phyloP scores from a whole-genome alignment of 2,888 invertebrate species.

The Sinohyriopsis cumingii region DNA sequence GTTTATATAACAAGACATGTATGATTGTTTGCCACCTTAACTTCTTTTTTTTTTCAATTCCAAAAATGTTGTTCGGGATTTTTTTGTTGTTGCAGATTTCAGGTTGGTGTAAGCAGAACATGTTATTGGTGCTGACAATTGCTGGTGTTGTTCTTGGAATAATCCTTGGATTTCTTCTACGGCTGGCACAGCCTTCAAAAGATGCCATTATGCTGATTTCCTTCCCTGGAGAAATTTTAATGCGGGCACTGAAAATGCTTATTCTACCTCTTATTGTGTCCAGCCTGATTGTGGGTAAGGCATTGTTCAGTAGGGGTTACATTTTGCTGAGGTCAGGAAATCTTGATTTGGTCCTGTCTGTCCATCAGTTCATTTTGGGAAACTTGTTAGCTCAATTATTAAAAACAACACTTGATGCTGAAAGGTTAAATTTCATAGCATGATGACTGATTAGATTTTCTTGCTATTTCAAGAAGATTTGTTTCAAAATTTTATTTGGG shows the following conservation, averaged over 20 bases:
- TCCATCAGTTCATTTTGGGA: background rate
- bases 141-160: conserved; percentile 77
- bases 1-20: too few relatives aligned
- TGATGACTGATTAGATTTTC: too few relatives aligned
- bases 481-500: too few relatives aligned
- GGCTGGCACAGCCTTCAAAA: conserved; percentile 73
- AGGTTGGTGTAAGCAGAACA: conserved; percentile 70
- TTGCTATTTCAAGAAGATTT: too few relatives aligned
- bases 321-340: background rate
- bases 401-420: too few relatives aligned
- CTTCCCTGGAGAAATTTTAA: conserved; percentile 81
- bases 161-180: conserved; percentile 76
- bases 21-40: too few relatives aligned
- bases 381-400: too few relatives aligned
- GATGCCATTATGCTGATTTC: conserved; percentile 77
- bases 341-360: background rate
- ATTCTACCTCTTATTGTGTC: conserved; percentile 81
- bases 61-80: too few relatives aligned
- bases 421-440: too few relatives aligned
- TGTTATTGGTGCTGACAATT: conserved; percentile 78
- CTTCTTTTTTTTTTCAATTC: too few relatives aligned
- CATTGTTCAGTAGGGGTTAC: background rate
- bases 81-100: conserved; percentile 36
- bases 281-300: conserved; percentile 77
- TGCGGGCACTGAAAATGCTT: conserved; percentile 81